Evolutionary conservation across 92 coral and sea anemone genomes (phyloP).

Genomic region (Diadumene lineata): DNA sequence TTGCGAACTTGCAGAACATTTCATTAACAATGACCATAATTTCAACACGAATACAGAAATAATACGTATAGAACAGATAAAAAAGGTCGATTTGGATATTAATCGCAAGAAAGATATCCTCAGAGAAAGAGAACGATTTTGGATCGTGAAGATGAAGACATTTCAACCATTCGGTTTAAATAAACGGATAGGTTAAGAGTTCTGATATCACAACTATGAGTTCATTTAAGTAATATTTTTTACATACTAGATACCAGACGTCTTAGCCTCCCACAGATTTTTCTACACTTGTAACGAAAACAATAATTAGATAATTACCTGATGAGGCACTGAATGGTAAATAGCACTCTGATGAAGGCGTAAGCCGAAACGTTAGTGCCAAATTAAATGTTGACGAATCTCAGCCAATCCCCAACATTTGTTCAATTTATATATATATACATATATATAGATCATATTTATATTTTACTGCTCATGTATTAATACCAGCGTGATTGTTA

Average conservation of each 20-base stretch:
- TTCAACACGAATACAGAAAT: slow-evolving; percentile 5
- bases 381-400: too few relatives aligned
- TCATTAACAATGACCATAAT: slow-evolving; percentile 1
- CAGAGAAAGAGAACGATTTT: slow-evolving; percentile 6
- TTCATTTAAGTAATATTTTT: background rate
- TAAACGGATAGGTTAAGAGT: slow-evolving; percentile 6
- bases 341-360: too few relatives aligned
- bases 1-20: slow-evolving; percentile 7
- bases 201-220: slow-evolving; percentile 14
- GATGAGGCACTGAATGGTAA: too few relatives aligned
- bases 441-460: too few relatives aligned
- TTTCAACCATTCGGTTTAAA: slow-evolving; percentile 6
- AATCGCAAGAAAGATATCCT: background rate
- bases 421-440: too few relatives aligned
- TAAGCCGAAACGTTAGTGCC: too few relatives aligned
- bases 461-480: too few relatives aligned
- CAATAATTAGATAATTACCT: too few relatives aligned
- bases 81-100: background rate
- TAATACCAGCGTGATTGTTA: too few relatives aligned
- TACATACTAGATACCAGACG: slow-evolving; percentile 5
- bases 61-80: slow-evolving; percentile 4
- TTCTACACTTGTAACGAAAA: too few relatives aligned
- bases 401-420: too few relatives aligned
- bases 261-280: background rate
- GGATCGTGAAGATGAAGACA: background rate